phyloP scores from a whole-genome alignment of 2,113 vertebrate species.

The Helogale parvula region DNA sequence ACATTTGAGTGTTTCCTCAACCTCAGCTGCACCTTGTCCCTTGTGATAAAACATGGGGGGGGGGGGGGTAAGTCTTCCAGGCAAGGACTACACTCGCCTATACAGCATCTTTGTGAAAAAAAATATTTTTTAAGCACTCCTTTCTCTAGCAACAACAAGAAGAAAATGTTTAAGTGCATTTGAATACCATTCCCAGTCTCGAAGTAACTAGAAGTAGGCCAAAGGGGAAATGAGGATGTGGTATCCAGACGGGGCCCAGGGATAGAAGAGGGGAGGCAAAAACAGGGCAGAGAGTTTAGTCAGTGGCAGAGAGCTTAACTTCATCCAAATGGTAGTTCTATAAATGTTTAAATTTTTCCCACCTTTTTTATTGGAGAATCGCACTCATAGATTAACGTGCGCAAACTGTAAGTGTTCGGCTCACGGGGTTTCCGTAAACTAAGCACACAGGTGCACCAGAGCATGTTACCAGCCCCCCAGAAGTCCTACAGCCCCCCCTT shows the following conservation, averaged over 20 bases:
- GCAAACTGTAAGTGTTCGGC: not conserved
- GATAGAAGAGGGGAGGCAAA: not conserved
- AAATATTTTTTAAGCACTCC: not conserved
- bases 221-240: not conserved
- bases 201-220: not conserved
- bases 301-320: not conserved
- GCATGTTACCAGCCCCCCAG: not conserved
- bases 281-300: not conserved
- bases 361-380: slow-evolving; percentile 16
- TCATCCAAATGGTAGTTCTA: not conserved
- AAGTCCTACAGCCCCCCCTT: not conserved
- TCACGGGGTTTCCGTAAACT: not conserved
- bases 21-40: not conserved
- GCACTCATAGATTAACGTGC: not conserved
- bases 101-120: not conserved
- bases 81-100: not conserved
- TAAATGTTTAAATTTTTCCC: not conserved
- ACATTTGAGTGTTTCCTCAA: not conserved
- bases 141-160: not conserved
- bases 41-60: not conserved
- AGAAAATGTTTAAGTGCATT: not conserved
- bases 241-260: not conserved
- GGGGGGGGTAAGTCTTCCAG: not conserved
- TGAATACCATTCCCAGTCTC: not conserved
- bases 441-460: not conserved